Evolutionary conservation across 92 coral and sea anemone genomes (phyloP).

Genomic region (Anthopleura xanthogrammica): DNA sequence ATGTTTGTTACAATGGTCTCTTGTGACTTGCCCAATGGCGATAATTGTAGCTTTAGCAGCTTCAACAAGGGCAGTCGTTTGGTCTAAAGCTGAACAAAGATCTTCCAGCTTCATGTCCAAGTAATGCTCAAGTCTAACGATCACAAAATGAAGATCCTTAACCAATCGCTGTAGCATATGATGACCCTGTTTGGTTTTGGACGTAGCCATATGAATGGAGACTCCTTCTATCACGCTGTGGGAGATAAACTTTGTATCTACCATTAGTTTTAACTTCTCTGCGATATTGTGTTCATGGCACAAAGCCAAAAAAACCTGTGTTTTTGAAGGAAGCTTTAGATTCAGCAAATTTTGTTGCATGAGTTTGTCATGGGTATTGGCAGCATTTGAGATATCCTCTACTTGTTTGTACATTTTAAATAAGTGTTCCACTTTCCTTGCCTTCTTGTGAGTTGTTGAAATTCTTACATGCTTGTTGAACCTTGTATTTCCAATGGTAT

Average conservation of each 20-base stretch:
- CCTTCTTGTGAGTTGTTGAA: conserved; percentile 35
- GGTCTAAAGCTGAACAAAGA: conserved; percentile 2
- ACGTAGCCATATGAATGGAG: conserved; percentile 59
- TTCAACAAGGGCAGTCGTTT: background rate
- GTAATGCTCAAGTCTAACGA: conserved; percentile 40
- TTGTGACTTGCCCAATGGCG: background rate
- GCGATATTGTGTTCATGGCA: conserved; percentile 30
- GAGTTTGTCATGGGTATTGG: background rate
- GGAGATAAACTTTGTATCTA: conserved; percentile 61
- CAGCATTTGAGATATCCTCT: conserved; percentile 29
- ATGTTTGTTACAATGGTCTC: background rate
- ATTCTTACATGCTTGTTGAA: conserved; percentile 41
- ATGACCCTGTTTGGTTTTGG: conserved; percentile 47
- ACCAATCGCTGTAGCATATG: conserved; percentile 26
- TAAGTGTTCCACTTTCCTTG: conserved; percentile 34
- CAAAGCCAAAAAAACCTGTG: conserved; percentile 11
- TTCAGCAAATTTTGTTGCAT: background rate
- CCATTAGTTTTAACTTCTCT: conserved; percentile 35
- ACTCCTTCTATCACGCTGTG: conserved; percentile 64
- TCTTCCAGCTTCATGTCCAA: background rate
- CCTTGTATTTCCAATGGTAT: conserved; percentile 46
- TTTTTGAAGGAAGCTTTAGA: background rate
- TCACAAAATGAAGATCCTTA: conserved; percentile 42
- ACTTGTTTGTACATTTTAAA: conserved; percentile 45
- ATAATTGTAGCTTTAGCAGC: background rate